Percentiles rank a stretch among this genome's conserved stretches.
Conservation (phyloP, 2,888 invertebrate genomes). For the Macrophya alboannulata region DNA sequence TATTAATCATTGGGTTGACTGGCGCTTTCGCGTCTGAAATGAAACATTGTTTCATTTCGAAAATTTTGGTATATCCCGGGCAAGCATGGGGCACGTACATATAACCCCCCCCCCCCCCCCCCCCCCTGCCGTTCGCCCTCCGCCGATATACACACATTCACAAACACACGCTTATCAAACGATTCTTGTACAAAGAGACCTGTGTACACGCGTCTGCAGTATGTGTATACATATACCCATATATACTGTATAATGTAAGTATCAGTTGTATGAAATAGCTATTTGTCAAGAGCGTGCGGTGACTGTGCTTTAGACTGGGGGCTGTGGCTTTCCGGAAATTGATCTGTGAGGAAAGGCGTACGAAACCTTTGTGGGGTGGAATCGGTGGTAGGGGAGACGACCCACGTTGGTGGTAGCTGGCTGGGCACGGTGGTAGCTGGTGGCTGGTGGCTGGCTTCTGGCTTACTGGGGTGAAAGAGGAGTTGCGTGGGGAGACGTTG, state of each 20-base stretch:
- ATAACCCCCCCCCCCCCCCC: too few species aligned
- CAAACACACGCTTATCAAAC: neutral
- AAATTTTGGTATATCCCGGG: neutral
- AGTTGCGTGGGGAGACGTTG: slow-evolving; percentile 48
- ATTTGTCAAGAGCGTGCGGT: slow-evolving; percentile 47
- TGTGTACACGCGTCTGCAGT: neutral
- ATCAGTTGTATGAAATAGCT: slow-evolving; percentile 47
- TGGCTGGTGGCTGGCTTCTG: slow-evolving; percentile 38
- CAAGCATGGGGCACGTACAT: neutral
- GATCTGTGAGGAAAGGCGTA: slow-evolving; percentile 44
- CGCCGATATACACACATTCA: neutral
- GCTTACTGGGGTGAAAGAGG: slow-evolving; percentile 25
- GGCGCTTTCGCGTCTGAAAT: slow-evolving; percentile 14
- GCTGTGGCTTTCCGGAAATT: slow-evolving; percentile 46
- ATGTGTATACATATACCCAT: neutral
- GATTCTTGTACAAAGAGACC: neutral
- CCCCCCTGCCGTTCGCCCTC: too few species aligned
- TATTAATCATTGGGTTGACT: slow-evolving; percentile 29
- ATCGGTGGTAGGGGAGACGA: neutral
- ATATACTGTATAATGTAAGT: slow-evolving; percentile 7
- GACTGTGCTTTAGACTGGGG: slow-evolving; percentile 35
- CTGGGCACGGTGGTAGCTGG: slow-evolving; percentile 25
- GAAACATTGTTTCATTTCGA: neutral
- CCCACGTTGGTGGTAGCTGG: slow-evolving; percentile 12
- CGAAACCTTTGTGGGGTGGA: slow-evolving; percentile 24